phyloP scores from a whole-genome alignment of 2,113 vertebrate genomes.

The Sula dactylatra region DNA sequence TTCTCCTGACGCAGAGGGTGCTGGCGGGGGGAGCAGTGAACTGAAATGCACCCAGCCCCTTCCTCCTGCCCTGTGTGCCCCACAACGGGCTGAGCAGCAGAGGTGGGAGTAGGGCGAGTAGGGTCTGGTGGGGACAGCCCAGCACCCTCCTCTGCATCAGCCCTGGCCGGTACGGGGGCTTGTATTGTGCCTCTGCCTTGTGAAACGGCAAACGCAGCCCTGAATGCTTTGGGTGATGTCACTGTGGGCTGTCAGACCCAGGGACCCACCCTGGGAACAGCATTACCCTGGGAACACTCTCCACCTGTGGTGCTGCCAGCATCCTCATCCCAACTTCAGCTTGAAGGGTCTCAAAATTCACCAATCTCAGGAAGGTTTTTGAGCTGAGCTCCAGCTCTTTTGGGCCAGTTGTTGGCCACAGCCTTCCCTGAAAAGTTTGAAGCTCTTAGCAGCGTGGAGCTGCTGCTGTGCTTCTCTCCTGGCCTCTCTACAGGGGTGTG shows the following conservation, averaged over 20 bases:
- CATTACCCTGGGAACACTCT: not conserved
- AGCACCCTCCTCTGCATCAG: not conserved
- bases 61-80: not conserved
- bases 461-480: not conserved
- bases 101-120: not conserved
- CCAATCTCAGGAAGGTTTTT: not conserved
- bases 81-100: accelerated
- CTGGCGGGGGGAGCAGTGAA: not conserved
- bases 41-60: not conserved
- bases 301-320: accelerated
- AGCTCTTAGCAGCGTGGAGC: not conserved
- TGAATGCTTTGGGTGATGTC: not conserved
- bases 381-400: not conserved
- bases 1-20: not conserved
- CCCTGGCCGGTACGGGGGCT: accelerated
- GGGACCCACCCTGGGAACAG: not conserved
- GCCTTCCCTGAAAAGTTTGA: not conserved
- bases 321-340: not conserved
- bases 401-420: accelerated
- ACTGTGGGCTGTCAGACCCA: accelerated
- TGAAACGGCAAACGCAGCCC: not conserved
- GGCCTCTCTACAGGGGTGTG: not conserved
- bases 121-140: not conserved
- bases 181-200: accelerated
- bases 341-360: not conserved